Evolutionary conservation across 1,140 invertebrate genomes (phyloP), one percentile per base, ranked within the genome.

Genomic region (Drosophila ohnishii): DNA sequence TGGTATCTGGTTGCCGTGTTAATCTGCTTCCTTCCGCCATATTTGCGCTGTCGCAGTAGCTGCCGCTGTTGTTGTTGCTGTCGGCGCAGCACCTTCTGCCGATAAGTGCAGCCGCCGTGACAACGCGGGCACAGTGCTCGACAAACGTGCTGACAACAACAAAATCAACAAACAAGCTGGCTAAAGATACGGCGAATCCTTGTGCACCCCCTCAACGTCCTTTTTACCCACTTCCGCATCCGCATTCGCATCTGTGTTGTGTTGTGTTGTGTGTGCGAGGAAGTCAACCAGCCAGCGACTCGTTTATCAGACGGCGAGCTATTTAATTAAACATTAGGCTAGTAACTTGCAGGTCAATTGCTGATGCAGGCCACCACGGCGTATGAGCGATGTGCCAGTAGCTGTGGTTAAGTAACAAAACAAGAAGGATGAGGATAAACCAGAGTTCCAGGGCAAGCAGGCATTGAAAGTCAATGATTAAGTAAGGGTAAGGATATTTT

Each of bases 1-100:
- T 80, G 78, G 60, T 80, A 80, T 80, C 78, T 80, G 78, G 60
- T 56, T 80, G 78, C 61, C 78, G 78, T 80, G 78, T 80, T 80
- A 80, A 80, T 80, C 78, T 80, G 78, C 78, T 80, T 80, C 78
- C 78, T 80, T 80, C 78, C 78, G 78, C 78, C 78, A 80, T 80
- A 80, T 80, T 80, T 76, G 66, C 59, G 74, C 75, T 75, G 65
- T 67, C 37, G 37, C 35, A 50, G 47, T 57, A 34, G 39, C 28
- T 19, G 39, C 39, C 16, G 39, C 39, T 37, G 35, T 13, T 37
- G 44, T 6, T 25, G 7, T 13, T 44, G 19, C 16, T 42, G 67
- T 45, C 66, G 66, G 32, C 62, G 44, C 48, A 67, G 72, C 64
- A 59, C 56, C 73, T 57, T 75, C 40, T 48, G 71, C 69, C 47